These are phyloP conservation scores for Drepanosiphum platanoidis DNA, from an alignment of 2,888 invertebrate genomes.

Conservation along the genomic window DNA sequence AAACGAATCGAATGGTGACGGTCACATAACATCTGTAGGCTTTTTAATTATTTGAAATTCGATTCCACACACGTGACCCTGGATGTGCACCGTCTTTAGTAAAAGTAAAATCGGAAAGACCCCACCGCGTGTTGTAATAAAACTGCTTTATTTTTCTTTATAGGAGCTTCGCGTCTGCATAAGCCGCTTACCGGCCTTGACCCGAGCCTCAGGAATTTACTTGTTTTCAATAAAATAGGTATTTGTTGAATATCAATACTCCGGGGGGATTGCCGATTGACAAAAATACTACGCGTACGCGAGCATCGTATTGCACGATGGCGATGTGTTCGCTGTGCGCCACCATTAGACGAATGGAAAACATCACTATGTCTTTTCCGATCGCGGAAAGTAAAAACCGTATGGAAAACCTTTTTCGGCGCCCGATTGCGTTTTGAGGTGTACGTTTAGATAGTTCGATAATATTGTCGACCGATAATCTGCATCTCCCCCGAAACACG, in stretches of 20 bases:
- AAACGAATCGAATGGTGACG: not conserved
- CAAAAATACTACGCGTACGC: too few relatives aligned
- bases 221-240: conserved; percentile 48
- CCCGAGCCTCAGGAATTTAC: conserved; percentile 60
- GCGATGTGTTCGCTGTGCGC: too few relatives aligned
- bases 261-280: not conserved
- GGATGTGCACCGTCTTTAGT: conserved; percentile 48
- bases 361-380: too few relatives aligned
- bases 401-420: too few relatives aligned
- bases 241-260: conserved; percentile 12
- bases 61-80: conserved; percentile 44
- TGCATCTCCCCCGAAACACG: too few relatives aligned
- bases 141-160: conserved; percentile 61
- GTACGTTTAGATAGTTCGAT: too few relatives aligned
- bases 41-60: conserved; percentile 47
- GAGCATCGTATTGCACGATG: too few relatives aligned
- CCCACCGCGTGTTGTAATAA: conserved; percentile 58
- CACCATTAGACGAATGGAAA: too few relatives aligned
- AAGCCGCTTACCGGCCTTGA: conserved; percentile 61
- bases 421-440: too few relatives aligned
- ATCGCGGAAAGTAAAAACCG: too few relatives aligned
- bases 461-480: too few relatives aligned
- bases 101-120: conserved; percentile 62
- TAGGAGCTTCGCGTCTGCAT: conserved; percentile 45
- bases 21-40: not conserved